A percentile compares a stretch with the other conserved stretches of the same genome.
Evolutionary conservation across 1,140 invertebrate species (phyloP).

Genomic region (Anadara kagoshimensis): DNA sequence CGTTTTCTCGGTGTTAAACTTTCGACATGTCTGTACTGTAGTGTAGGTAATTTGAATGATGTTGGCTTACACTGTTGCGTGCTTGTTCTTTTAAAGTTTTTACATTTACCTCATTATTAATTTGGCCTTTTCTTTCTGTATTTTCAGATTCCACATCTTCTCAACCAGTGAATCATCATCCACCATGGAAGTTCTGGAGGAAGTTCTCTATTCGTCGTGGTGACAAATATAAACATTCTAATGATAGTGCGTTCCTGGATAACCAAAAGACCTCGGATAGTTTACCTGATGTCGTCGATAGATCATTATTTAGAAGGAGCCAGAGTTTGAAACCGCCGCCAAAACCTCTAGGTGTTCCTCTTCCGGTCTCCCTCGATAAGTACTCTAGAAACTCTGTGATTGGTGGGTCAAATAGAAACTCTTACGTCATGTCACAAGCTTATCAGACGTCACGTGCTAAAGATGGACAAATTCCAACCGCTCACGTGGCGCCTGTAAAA

Average conservation of each 20-base stretch:
- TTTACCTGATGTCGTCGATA: background rate
- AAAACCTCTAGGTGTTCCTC: constrained; percentile 60
- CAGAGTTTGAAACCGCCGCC: constrained; percentile 58
- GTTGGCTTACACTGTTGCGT: no score
- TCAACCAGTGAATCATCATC: no score
- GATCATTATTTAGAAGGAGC: constrained; percentile 27
- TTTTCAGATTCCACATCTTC: no score
- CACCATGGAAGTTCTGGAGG: background rate
- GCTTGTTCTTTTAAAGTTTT: no score
- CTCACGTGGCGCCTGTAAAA: constrained; percentile 18
- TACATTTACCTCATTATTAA: no score
- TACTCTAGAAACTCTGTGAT: constrained; percentile 40
- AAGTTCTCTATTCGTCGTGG: background rate
- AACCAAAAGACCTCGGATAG: background rate
- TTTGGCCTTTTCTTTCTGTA: no score
- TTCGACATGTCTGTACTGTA: no score
- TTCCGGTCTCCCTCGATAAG: constrained; percentile 56
- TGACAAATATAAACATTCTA: background rate
- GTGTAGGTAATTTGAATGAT: no score
- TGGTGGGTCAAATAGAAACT: constrained; percentile 44
- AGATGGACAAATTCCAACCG: constrained; percentile 26
- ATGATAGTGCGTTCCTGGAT: background rate
- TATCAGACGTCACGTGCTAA: constrained; percentile 24
- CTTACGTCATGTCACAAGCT: constrained; percentile 37
- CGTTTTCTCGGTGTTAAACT: no score